Evolutionary conservation across 1,140 invertebrate species (phyloP), one percentile per base, ranked within the genome.

Genomic region (Episyrphus balteatus): DNA sequence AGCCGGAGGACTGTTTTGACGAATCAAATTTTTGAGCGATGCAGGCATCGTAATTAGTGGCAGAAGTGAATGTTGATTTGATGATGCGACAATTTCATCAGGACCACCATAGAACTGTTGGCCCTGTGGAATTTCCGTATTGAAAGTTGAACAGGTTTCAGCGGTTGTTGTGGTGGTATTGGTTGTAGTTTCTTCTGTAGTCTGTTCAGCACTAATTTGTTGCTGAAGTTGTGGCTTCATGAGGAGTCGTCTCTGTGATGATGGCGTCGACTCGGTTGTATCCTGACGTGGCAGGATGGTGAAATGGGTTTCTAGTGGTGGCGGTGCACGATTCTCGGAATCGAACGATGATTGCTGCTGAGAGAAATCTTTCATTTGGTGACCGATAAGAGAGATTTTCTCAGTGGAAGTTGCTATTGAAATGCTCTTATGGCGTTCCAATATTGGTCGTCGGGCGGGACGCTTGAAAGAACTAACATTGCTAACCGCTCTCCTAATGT

Each of bases 21-120:
- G 44, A 30, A 66, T 66, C 17, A 65, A 54, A 33, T 61, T 59
- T 55, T 65, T 65, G 9, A 65, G 49, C 14, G 62, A 56, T 42
- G 58, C 48, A 41, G 62, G 62, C 60, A 65, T 59, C 42, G 58
- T 61, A 45, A 65, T 65, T 43, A 50, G 58, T 41, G 60, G 58
- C n/a, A 59, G 58, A 34, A 55, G 50, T 14, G 56, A 55, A 46
- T 26, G 21, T 55, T 51, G 53, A 65, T 54, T 46, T 62, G 21
- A 8, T 5, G 21, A 26, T n/a, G n/a, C n/a, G 21, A 26, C 8
- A 8, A 26, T 26, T 8, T 26, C 21, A 8, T 26, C 21, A 26
- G 21, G 21, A 26, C 21, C 21, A 26, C 21, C 21, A 26, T 26
- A 26, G 21, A 26, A 26, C 21, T 26, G 21, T 26, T 26, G 21